Conservation (phyloP, 2,888 invertebrate species). For the Parelbella ahira region DNA sequence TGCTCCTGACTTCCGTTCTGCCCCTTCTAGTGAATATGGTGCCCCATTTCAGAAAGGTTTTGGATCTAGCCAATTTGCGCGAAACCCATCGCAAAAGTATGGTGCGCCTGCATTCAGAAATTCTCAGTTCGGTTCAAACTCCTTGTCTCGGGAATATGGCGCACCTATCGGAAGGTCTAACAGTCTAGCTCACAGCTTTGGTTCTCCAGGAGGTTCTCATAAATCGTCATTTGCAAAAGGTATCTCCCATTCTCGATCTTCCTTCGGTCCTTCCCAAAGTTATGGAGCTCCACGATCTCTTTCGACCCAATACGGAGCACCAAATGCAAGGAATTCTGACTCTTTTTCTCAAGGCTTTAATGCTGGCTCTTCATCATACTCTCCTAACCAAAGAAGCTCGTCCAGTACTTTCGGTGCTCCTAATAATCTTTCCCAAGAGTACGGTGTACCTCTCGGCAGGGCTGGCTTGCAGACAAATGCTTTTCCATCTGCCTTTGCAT, state of each 20-base stretch:
- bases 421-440: conserved; percentile 53
- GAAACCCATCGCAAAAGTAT: conserved; percentile 27
- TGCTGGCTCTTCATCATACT: conserved; percentile 46
- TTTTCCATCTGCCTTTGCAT: conserved; percentile 48
- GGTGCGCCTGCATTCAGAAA: conserved; percentile 40
- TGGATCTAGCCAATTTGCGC: conserved; percentile 22
- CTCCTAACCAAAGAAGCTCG: conserved; percentile 39
- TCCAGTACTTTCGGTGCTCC: conserved; percentile 45
- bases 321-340: conserved; percentile 39
- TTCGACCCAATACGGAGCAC: conserved; percentile 41
- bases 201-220: conserved; percentile 24
- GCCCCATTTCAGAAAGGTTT: conserved; percentile 41
- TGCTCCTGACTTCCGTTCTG: conserved; percentile 41
- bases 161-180: conserved; percentile 29
- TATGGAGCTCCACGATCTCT: conserved; percentile 41
- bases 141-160: conserved; percentile 46
- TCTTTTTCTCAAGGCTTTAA: conserved; percentile 40
- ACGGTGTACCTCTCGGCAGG: conserved; percentile 64
- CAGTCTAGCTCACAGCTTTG: conserved; percentile 16
- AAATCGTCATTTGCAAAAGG: conserved; percentile 24
- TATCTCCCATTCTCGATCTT: conserved; percentile 16
- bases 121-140: conserved; percentile 30
- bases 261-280: conserved; percentile 24
- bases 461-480: conserved; percentile 55
- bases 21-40: conserved; percentile 47